phyloP scores from a whole-genome alignment of 2,113 vertebrate genomes.

The Peromyscus leucopus region DNA sequence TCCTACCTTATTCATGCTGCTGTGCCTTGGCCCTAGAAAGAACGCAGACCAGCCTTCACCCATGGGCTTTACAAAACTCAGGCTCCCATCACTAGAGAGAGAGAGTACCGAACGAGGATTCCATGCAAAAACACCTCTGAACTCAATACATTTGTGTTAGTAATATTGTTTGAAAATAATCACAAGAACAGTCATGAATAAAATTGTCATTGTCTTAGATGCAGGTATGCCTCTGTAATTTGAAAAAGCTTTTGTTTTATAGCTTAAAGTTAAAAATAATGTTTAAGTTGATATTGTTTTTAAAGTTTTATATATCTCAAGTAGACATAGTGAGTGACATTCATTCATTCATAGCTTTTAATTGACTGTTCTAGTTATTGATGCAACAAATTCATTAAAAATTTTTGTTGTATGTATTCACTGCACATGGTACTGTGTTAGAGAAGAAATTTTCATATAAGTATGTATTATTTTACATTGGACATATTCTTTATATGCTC shows the following conservation, averaged over 20 bases:
- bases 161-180: background rate
- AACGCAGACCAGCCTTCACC: background rate
- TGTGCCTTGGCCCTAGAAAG: background rate
- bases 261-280: background rate
- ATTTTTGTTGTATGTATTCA: background rate
- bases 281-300: slow-evolving; percentile 36
- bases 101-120: background rate
- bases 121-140: background rate
- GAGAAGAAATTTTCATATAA: background rate
- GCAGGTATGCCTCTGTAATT: background rate
- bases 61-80: background rate
- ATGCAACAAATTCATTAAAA: background rate
- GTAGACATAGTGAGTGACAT: background rate
- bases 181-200: background rate
- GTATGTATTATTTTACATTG: background rate
- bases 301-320: background rate
- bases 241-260: slow-evolving; percentile 15
- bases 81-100: background rate
- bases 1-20: background rate
- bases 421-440: background rate
- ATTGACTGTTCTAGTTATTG: background rate
- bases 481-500: background rate
- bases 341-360: background rate
- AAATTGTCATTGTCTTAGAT: background rate
- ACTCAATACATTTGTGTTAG: background rate